Conservation (phyloP, 2,888 invertebrate genomes). For the Tridacna gigas region DNA sequence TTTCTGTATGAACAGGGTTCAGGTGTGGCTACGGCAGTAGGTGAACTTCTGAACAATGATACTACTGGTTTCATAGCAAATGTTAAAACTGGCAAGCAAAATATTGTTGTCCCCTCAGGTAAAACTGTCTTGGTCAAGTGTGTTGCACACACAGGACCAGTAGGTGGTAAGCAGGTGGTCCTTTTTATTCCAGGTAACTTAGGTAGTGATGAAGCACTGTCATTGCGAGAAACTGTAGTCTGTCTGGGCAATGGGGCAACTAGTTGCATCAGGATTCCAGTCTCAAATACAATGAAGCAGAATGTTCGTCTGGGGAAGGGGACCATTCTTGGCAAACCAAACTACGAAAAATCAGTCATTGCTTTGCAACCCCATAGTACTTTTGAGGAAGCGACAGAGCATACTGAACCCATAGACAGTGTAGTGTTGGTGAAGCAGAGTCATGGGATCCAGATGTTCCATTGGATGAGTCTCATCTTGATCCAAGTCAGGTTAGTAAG, state of each 20-base stretch:
- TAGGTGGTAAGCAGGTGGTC: slow-evolving; percentile 3
- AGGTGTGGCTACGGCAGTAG: slow-evolving; percentile 13
- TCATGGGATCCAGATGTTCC: slow-evolving; percentile 36
- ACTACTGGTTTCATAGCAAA: slow-evolving; percentile 12
- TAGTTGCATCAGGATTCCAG: slow-evolving; percentile 16
- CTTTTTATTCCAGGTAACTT: slow-evolving; percentile 7
- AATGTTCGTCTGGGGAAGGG: background rate
- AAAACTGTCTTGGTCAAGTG: slow-evolving; percentile 6
- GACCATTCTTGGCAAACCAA: background rate
- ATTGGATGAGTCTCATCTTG: background rate
- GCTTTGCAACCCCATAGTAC: slow-evolving; percentile 10
- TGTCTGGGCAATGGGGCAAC: slow-evolving; percentile 11
- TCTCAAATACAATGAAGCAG: slow-evolving; percentile 10
- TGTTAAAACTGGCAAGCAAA: slow-evolving; percentile 23
- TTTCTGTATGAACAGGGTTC: slow-evolving; percentile 1
- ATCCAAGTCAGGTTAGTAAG: slow-evolving; percentile 21
- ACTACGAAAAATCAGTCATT: slow-evolving; percentile 23
- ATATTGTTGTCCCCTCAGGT: slow-evolving; percentile 16
- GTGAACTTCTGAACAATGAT: background rate
- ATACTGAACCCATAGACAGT: background rate
- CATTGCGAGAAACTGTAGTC: slow-evolving; percentile 23
- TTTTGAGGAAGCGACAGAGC: background rate
- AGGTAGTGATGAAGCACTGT: slow-evolving; percentile 6
- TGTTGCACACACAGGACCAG: slow-evolving; percentile 23
- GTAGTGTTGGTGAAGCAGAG: background rate